phyloP scores from a whole-genome alignment of 1,140 invertebrate species.

The Belonocnema kinseyi region DNA sequence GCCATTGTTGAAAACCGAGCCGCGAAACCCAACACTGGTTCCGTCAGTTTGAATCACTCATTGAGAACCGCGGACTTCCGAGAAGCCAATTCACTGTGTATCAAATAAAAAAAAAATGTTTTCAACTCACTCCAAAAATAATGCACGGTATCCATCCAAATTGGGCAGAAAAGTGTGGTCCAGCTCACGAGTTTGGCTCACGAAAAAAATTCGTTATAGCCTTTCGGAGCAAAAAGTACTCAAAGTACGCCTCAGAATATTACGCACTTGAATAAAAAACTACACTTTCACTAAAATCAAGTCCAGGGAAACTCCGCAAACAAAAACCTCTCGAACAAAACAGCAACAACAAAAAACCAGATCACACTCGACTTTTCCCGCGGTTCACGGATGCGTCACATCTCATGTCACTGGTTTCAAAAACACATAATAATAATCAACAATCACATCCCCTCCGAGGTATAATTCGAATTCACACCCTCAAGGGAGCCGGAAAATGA shows the following conservation, averaged over 20 bases:
- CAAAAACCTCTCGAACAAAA: not conserved
- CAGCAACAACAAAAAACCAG: not conserved
- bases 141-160: constrained; percentile 76
- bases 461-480: not conserved
- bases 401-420: constrained; percentile 14
- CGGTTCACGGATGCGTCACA: constrained; percentile 9
- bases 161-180: constrained; percentile 42
- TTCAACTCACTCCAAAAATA: constrained; percentile 75
- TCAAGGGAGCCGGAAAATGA: not conserved
- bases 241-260: not conserved
- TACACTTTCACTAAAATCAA: not conserved
- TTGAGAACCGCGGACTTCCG: constrained; percentile 30
- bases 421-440: constrained; percentile 5
- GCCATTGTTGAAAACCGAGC: not conserved
- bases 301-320: not conserved
- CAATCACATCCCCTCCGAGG: not conserved
- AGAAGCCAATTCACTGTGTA: constrained; percentile 23
- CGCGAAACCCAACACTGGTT: constrained; percentile 23
- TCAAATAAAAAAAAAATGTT: constrained; percentile 1
- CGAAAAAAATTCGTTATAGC: constrained; percentile 26
- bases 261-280: not conserved
- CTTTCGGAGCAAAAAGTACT: not conserved
- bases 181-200: constrained; percentile 16
- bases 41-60: constrained; percentile 6
- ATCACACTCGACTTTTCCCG: constrained; percentile 21